These are phyloP conservation scores for Agelas oroides DNA, from an alignment of 37 sponge, comb jelly and placozoan species.

Conservation along the genomic window DNA sequence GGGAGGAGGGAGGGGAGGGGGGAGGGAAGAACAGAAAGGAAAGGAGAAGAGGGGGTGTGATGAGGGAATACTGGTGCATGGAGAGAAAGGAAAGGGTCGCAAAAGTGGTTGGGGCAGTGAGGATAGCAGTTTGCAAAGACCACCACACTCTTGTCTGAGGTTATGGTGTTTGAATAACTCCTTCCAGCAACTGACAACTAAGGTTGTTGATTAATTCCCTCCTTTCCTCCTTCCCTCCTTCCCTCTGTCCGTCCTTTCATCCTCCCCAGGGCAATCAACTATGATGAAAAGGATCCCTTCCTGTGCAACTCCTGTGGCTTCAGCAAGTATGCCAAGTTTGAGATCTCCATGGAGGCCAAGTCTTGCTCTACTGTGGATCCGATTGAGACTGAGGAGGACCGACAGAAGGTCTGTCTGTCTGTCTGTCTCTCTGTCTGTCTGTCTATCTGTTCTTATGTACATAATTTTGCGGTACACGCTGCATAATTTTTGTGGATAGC, in stretches of 20 bases:
- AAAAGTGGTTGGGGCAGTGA: too few relatives aligned
- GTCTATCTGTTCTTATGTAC: background rate
- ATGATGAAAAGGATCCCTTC: slow-evolving; percentile 97
- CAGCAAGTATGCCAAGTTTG: slow-evolving; percentile 96
- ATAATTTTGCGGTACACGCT: background rate
- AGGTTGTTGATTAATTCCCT: too few relatives aligned
- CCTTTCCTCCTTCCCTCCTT: background rate
- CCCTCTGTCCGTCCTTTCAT: background rate
- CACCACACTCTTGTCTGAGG: too few relatives aligned
- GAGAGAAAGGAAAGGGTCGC: too few relatives aligned
- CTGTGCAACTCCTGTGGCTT: slow-evolving; percentile 94
- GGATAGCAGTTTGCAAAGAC: too few relatives aligned
- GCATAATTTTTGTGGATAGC: background rate
- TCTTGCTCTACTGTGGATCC: slow-evolving; percentile 90
- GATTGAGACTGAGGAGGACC: slow-evolving; percentile 91
- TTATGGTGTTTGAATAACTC: too few relatives aligned
- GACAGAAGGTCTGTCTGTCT: slow-evolving; percentile 67
- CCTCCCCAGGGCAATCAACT: slow-evolving; percentile 82
- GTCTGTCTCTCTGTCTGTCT: slow-evolving; percentile 15
- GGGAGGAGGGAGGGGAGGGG: too few relatives aligned
- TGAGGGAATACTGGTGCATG: too few relatives aligned
- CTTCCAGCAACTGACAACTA: too few relatives aligned
- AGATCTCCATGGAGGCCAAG: slow-evolving; percentile 58
- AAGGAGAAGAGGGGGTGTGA: too few relatives aligned
- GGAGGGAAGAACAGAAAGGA: too few relatives aligned